Evolutionary conservation across 2,888 invertebrate species (phyloP), one percentile per base, ranked within the genome.

Genomic region (Pachymerium ferrugineum): DNA sequence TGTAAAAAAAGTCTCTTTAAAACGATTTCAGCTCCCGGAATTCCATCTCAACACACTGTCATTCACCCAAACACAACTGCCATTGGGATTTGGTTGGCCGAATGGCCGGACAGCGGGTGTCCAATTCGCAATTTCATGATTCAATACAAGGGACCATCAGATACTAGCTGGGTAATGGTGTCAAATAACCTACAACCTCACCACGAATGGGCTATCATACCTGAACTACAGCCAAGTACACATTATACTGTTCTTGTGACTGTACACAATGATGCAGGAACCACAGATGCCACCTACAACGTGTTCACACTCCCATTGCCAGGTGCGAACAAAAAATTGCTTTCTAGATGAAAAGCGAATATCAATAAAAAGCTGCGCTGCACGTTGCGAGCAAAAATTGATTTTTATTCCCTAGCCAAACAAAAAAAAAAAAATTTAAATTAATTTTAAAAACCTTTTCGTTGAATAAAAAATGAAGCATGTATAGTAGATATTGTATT

Each of bases 121-220:
- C 72, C 54, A 28, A 54, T 72, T 47, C 72, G 72, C 72, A 47
- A 72, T 54, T 72, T 72, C 33, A 47, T 72, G 54, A 47, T 72
- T 54, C 72, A 72, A 30, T 72, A 72, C 33, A 42, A 54, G 29
- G 72, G n/a, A 29, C 30, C 30, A 42, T 42, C 28, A 28, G 54
- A 72, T 54, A 28, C 30, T 25, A 47, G 28, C 28, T 72, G 72
- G 72, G 30, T 72, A 28, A 28, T 72, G 29, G 72, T 72, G 30
- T 47, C 72, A 42, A 72, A 72, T 72, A 54, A 42, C 29, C 47
- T 72, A 16, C 72, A 72, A 54, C 72, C 72, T 29, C 54, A 72
- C 28, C 47, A 72, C 54, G 72, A 72, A 29, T 29, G 30, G 29
- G 30, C 47, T n/a, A 25, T 72, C 47, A 72, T 72, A 47, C 54